Evolutionary conservation across 2,113 vertebrate genomes (phyloP).

Genomic region (Chrysemys picta): DNA sequence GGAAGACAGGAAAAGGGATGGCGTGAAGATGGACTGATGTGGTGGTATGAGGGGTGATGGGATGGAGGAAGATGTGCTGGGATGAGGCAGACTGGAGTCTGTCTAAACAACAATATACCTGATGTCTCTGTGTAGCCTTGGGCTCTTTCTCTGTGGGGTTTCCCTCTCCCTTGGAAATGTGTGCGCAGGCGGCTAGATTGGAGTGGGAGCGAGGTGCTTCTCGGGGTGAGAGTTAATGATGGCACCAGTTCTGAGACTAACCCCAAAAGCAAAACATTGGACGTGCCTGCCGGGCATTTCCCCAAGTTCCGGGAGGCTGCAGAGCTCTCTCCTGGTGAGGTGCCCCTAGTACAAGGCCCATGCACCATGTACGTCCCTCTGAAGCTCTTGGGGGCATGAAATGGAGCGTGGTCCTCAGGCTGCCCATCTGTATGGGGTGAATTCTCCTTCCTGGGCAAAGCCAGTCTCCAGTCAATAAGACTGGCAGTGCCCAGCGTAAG

Average conservation of each 20-base stretch:
- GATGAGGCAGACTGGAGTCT: not conserved
- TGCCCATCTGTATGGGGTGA: not conserved
- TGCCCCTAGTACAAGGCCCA: not conserved
- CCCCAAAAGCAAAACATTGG: not conserved
- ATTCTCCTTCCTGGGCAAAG: not conserved
- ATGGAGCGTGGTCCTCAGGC: not conserved
- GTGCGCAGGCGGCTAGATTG: not conserved
- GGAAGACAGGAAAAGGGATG: not conserved
- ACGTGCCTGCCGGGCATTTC: not conserved
- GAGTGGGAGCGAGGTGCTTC: not conserved
- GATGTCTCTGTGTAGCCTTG: not conserved
- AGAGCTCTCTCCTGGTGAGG: not conserved
- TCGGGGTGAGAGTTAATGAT: too few relatives aligned
- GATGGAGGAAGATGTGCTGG: not conserved
- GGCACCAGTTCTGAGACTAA: not conserved
- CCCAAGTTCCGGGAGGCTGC: not conserved
- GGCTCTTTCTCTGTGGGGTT: not conserved
- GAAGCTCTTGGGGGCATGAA: not conserved
- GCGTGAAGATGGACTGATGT: not conserved
- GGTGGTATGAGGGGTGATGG: not conserved
- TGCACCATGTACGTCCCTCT: not conserved
- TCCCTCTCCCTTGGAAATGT: not conserved
- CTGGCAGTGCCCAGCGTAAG: rapidly evolving
- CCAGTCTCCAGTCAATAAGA: not conserved
- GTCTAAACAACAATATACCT: not conserved